Conservation (phyloP, 2,797 vertebrate species). For the Orientallactaga sibirica region DNA sequence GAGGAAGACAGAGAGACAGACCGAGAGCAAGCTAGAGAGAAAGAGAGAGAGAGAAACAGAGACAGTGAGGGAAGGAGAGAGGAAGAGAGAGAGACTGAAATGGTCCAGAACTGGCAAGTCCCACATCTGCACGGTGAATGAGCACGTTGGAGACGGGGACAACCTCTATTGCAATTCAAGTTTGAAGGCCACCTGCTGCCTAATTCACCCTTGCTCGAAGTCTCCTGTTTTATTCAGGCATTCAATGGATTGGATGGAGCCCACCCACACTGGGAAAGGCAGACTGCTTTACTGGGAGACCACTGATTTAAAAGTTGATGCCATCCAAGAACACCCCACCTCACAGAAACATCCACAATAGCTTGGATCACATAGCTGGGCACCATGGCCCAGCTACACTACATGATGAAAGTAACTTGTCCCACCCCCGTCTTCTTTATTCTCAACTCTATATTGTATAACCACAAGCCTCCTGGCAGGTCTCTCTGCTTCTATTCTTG, state of each 20-base stretch:
- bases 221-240: background rate
- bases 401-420: background rate
- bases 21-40: background rate
- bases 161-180: background rate
- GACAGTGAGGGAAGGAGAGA: background rate
- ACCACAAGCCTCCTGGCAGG: background rate
- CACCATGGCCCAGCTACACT: background rate
- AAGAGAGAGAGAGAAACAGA: background rate
- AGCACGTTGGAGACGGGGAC: background rate
- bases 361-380: background rate
- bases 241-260: slow-evolving; percentile 28
- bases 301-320: slow-evolving; percentile 12
- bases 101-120: background rate
- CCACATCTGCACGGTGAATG: slow-evolving; percentile 14
- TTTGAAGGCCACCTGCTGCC: slow-evolving; percentile 25
- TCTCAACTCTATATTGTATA: background rate
- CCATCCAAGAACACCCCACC: background rate
- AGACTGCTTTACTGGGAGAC: slow-evolving; percentile 22
- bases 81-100: too few relatives aligned
- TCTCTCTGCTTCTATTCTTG: background rate
- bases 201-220: background rate
- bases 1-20: background rate
- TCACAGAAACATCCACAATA: slow-evolving; percentile 1
- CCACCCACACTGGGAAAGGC: background rate
- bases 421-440: background rate